Percentiles rank a stretch among this genome's conserved stretches.
Evolutionary conservation across 2,888 invertebrate genomes (phyloP).

Genomic region (Halocaridina rubra): DNA sequence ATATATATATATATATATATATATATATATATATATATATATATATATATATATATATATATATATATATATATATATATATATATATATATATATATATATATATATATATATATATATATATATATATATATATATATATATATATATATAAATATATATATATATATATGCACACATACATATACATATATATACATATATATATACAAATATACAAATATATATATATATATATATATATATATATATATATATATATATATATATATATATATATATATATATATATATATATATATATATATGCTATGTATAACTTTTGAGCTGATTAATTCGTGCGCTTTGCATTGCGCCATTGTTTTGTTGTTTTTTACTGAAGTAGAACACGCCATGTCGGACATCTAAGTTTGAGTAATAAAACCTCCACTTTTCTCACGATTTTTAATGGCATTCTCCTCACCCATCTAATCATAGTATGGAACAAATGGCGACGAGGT

Average conservation of each 20-base stretch:
- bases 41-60: conserved; percentile 2
- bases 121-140: background rate
- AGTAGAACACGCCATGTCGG: too few relatives aligned
- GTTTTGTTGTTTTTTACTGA: background rate
- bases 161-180: background rate
- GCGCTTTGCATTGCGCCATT: background rate
- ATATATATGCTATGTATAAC: background rate
- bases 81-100: conserved; percentile 2
- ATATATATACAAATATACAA: background rate
- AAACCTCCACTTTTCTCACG: too few relatives aligned
- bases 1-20: conserved; percentile 9
- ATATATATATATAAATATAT: background rate
- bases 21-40: conserved; percentile 12
- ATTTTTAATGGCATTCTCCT: too few relatives aligned
- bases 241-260: conserved; percentile 4
- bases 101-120: conserved; percentile 11
- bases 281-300: background rate
- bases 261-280: background rate
- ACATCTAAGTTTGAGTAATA: too few relatives aligned
- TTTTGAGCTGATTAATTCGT: background rate
- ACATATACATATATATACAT: background rate
- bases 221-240: conserved; percentile 10
- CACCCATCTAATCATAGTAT: too few relatives aligned
- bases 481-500: too few relatives aligned
- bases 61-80: conserved; percentile 5